Percentiles rank a stretch among this genome's conserved stretches.
Evolutionary conservation across 2,113 vertebrate species (phyloP).

Genomic region (Cebidichthys violaceus): DNA sequence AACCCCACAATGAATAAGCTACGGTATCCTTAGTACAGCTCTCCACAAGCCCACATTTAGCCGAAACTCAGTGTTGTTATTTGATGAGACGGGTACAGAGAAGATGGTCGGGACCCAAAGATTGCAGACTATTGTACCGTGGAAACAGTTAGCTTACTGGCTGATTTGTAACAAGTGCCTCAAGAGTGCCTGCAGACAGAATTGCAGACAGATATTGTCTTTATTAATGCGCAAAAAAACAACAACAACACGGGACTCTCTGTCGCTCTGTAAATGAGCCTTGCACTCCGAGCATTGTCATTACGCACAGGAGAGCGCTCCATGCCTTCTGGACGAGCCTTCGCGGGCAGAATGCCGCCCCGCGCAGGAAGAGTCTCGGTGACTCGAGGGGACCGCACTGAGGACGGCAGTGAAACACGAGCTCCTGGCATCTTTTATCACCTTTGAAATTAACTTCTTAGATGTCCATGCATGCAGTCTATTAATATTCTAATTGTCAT

Average conservation of each 20-base stretch:
- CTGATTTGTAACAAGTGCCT: not conserved
- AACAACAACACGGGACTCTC: not conserved
- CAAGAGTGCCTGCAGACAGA: not conserved
- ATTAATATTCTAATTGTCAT: not conserved
- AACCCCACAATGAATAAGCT: not conserved
- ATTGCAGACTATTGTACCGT: conserved; percentile 6
- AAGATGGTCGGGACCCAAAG: not conserved
- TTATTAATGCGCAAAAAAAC: not conserved
- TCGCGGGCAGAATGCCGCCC: conserved; percentile 42
- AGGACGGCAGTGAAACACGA: conserved; percentile 30
- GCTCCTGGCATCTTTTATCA: conserved; percentile 16
- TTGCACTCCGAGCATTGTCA: conserved; percentile 53
- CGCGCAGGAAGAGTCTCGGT: conserved; percentile 20
- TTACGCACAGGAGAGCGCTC: conserved; percentile 67
- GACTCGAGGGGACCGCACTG: conserved; percentile 21
- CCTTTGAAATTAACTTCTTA: not conserved
- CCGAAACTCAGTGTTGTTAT: not conserved
- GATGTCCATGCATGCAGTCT: not conserved
- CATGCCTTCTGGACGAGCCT: conserved; percentile 35
- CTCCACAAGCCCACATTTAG: not conserved
- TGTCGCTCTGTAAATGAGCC: not conserved
- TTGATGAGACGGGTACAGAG: not conserved
- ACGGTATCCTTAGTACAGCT: not conserved
- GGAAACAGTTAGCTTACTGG: not conserved
- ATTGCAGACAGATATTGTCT: not conserved